These are phyloP conservation scores for Rambutsinella grinnellia DNA, from an alignment of 2,888 invertebrate genomes.

Conservation along the genomic window DNA sequence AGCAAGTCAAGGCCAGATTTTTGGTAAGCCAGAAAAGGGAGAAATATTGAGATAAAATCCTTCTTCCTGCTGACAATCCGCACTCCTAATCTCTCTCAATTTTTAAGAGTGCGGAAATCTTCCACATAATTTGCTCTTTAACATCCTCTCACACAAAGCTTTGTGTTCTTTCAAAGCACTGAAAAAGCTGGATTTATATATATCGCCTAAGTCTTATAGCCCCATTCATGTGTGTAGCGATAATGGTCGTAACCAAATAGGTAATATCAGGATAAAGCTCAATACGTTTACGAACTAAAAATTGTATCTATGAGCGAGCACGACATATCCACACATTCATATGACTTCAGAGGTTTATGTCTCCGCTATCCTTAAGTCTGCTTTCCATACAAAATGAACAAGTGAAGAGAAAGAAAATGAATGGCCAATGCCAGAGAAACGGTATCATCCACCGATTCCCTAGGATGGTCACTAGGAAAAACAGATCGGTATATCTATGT, in stretches of 20 bases:
- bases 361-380: neutral
- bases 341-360: neutral
- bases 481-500: too few relatives aligned
- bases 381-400: conserved; percentile 7
- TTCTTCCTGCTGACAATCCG: conserved; percentile 30
- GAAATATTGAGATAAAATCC: conserved; percentile 31
- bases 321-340: neutral
- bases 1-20: conserved; percentile 23
- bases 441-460: conserved; percentile 14
- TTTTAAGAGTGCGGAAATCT: conserved; percentile 47
- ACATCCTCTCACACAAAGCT: conserved; percentile 21
- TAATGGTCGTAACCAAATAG: too few relatives aligned
- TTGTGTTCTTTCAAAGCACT: neutral
- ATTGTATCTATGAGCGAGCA: neutral
- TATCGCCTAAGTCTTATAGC: too few relatives aligned
- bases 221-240: too few relatives aligned
- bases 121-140: conserved; percentile 51
- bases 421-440: conserved; percentile 22
- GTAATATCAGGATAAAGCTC: too few relatives aligned
- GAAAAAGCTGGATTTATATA: neutral
- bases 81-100: conserved; percentile 28
- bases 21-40: neutral
- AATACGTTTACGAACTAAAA: neutral
- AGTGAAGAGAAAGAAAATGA: conserved; percentile 7
- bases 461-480: conserved; percentile 15